These are phyloP conservation scores for Rhagoletis zephyria DNA, from an alignment of 1,140 invertebrate species.

Conservation along the genomic window DNA sequence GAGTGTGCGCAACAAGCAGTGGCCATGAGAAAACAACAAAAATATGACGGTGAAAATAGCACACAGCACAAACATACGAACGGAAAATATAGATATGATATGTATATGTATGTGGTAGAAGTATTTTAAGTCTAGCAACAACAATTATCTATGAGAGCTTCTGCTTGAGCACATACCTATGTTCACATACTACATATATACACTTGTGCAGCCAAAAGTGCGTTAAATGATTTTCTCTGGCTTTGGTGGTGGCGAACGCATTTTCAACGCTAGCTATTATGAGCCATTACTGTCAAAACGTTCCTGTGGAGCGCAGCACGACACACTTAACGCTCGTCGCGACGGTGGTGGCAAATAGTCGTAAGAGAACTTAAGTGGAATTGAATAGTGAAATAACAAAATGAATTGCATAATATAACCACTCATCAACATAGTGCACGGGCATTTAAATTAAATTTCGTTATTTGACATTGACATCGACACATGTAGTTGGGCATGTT, in stretches of 20 bases:
- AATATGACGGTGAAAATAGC: background rate
- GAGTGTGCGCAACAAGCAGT: conserved; percentile 24
- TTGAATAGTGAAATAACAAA: conserved; percentile 7
- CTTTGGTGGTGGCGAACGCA: background rate
- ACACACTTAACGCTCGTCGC: background rate
- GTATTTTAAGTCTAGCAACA: background rate
- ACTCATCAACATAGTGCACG: too few species aligned
- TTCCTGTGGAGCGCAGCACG: conserved; percentile 17
- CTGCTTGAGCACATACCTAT: background rate
- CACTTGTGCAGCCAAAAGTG: background rate
- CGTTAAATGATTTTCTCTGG: background rate
- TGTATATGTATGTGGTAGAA: background rate
- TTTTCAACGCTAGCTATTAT: background rate
- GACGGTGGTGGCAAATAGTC: background rate
- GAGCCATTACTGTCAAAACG: background rate
- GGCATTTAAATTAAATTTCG: conserved; percentile 33
- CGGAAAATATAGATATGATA: background rate
- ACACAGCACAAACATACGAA: background rate
- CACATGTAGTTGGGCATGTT: background rate
- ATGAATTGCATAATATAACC: background rate
- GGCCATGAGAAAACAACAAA: background rate
- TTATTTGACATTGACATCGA: conserved; percentile 42
- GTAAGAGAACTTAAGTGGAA: conserved; percentile 1
- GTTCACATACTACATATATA: background rate
- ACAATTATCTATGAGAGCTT: background rate